Conservation (phyloP, 1,140 invertebrate genomes). For the Phenacoccus solenopsis region DNA sequence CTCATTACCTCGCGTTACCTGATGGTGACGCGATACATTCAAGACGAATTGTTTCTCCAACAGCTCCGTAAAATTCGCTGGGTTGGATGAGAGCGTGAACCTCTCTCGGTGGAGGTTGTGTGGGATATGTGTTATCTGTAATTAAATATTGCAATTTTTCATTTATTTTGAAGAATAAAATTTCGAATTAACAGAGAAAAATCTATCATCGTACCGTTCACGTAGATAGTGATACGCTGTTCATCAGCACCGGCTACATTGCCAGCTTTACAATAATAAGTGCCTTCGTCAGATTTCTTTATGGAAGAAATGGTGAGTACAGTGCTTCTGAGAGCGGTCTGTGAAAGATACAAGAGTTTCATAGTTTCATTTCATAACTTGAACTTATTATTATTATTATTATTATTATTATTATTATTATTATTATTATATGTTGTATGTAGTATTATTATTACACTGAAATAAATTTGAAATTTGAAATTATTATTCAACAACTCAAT, state of each 20-base stretch:
- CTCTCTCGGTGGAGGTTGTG: not conserved
- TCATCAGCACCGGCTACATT: slow-evolving; percentile 35
- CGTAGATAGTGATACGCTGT: not conserved
- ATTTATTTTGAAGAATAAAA: too few relatives aligned
- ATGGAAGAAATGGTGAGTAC: slow-evolving; percentile 46
- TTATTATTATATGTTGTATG: too few relatives aligned
- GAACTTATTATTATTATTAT: too few relatives aligned
- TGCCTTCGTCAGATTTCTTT: slow-evolving; percentile 50
- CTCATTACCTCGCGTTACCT: too few relatives aligned
- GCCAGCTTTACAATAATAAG: slow-evolving; percentile 66
- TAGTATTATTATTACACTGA: too few relatives aligned
- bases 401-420: too few relatives aligned
- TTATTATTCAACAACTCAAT: too few relatives aligned
- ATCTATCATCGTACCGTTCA: not conserved
- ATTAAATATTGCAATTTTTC: not conserved
- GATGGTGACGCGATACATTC: too few relatives aligned
- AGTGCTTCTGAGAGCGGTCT: slow-evolving; percentile 38
- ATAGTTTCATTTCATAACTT: too few relatives aligned
- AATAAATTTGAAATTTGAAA: too few relatives aligned
- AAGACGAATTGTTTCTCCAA: not conserved
- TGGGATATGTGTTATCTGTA: not conserved
- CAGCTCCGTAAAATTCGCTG: not conserved
- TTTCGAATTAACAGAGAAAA: too few relatives aligned
- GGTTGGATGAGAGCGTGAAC: not conserved
- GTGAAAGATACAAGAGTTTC: slow-evolving; percentile 21